Evolutionary conservation across 2,888 invertebrate species (phyloP), one percentile per base, ranked within the genome.

Genomic region (Tetropium fuscum): DNA sequence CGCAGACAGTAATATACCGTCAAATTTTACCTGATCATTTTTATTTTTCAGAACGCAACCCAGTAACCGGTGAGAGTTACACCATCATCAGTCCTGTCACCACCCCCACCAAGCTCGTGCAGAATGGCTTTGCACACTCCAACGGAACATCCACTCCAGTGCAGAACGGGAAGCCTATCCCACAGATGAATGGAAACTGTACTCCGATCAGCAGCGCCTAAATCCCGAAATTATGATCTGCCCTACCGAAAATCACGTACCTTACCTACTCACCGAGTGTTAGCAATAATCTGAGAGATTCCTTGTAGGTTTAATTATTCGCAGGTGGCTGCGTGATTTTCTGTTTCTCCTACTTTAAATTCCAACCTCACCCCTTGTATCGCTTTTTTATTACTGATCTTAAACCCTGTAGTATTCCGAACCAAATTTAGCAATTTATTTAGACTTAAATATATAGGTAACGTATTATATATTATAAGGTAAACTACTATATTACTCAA

Each of bases 31-130:
- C 2, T 51, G 20, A 11, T 8, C n/a, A 48, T 53, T 22, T 56
- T 60, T 56, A 63, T 60, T 58, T 58, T 65, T 44, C 64, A 81
- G 81, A 80, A 65, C 74, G 81, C 47, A 81, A 81, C 68, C 82
- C 82, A 5, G 81, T 82, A n/a, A 82, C 82, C 62, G 82, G 82
- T 13, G 80, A 81, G 69, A 72, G 71, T 20, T 80, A 81, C 64
- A 74, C 76, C 4, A 77, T 81, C 54, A 69, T 77, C 22, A 74
- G 75, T 45, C 79, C 80, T 16, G 74, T 74, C 13, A 66, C 73
- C 3, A 78, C 77, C 38, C 80, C 78, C 30, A 80, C 76, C 25
- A 79, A 79, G 68, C 69, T 72, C 36, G 58, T 71, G 53, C 70
- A 73, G 61, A 79, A 78, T 58, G 78, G 77, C 47, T 77, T 74